Evolutionary conservation across 2,113 vertebrate species (phyloP), one percentile per base, ranked within the genome.

Genomic region (Coryphaenoides rupestris): DNA sequence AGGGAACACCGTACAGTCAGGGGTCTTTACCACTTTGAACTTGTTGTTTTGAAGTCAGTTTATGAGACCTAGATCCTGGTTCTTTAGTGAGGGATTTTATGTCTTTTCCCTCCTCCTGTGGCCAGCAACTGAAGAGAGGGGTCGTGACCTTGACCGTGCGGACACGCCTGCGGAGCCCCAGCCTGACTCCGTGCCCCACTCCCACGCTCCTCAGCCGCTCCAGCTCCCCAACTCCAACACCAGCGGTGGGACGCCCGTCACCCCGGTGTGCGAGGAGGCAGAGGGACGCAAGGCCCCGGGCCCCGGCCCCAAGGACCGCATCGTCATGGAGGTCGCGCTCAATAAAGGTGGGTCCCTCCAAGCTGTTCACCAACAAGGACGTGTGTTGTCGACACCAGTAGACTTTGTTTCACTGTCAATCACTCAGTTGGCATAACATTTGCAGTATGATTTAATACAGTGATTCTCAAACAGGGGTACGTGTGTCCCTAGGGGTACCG

Each of bases 51-150:
- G 33, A 40, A 40, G 33, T 26, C 6, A 26, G 24, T 40, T 40
- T 40, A 2, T 12, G 13, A 40, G 33, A 40, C 13, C 10, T 40
- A 40, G 33, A 40, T 40, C 7, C 9, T 10, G 33, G 33, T 40
- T 2, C 9, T 40, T 40, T 40, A 12, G 33, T 12, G 13, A 40
- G 33, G 33, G 9, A 12, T 40, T 7, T 40, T 12, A 12, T 26
- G 24, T 3, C 3, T 40, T 40, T 40, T 26, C 33, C 33, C 5
- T 80, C 1, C 2, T 28, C 73, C 55, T 65, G 56, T n/a, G n/a
- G n/a, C n/a, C 83, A 99, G 96, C 96, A 99, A 89, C 91, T 99
- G 62, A 96, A 94, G 70, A 99, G 95, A 72, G 96, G 96, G 0
- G 90, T 99, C 2, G 93, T 99, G 66, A 96, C 95, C 0, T 79